Base-by-base conservation (phyloP, 2,797 vertebrate genomes). In the Taenioides sp. region DNA sequence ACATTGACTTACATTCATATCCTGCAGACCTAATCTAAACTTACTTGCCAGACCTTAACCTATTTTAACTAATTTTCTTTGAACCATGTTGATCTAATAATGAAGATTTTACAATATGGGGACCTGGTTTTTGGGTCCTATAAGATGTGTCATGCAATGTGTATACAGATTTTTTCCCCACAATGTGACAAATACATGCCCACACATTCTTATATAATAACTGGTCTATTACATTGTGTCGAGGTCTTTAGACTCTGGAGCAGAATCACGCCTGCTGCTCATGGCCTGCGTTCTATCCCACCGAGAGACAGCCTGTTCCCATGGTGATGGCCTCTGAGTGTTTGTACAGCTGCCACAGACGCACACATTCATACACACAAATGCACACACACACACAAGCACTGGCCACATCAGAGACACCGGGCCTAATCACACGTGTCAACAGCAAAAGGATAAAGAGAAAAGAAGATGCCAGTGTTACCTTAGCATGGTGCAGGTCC, bases 401-500 rank as follows among this genome's bases (percentile, higher is more conserved):
- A 69, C 43, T 66, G 20, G 61, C 73, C 73, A 76, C 86, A 89
- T 86, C 81, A 88, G 87, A 87, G 76, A 70, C 73, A 40, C 62
- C 49, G 37, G 66, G 65, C 65, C 74, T 78, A 86, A 82, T 77
- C 75, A 73, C 78, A 75, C 69, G 81, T 80, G 84, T 82, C 54
- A 65, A 73, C 80, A 82, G 71, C 69, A 70, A 16, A 70, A 11
- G 28, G 67, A 60, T 23, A 37, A 14, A n/a, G 43, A 65, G 5
- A 5, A 50, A 54, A 52, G 43, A 47, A 14, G 22, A 20, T 23
- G 17, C 58, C 27, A 31, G 78, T 71, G 50, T 65, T 95, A 99
- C 98, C 97, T 99, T 99, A 62, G 97, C 97, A 52, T 95, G 96
- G 91, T 99, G 98, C 66, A 99, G 93, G 88, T 99, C 98, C 76